phyloP scores from a whole-genome alignment of 2,797 vertebrate species.

The Ptychobarbus kaznakovi region DNA sequence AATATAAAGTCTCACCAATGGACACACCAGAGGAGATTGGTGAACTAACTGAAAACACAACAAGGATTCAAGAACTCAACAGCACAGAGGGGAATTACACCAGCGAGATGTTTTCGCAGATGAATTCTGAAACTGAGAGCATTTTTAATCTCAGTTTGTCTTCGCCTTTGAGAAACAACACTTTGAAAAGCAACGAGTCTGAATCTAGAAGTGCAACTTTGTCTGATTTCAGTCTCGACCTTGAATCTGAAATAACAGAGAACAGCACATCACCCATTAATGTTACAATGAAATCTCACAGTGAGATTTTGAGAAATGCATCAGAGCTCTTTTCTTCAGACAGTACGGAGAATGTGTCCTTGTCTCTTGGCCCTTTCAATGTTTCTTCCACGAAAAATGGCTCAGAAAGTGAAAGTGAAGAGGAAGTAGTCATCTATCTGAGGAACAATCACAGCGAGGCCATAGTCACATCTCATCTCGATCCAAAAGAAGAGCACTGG shows the following conservation, averaged over 20 bases:
- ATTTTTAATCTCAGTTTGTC: slow-evolving; percentile 5
- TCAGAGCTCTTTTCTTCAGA: slow-evolving; percentile 41
- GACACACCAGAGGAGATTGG: slow-evolving; percentile 11
- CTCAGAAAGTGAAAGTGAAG: slow-evolving; percentile 59
- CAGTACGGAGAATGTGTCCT: slow-evolving; percentile 35
- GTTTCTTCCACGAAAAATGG: slow-evolving; percentile 47
- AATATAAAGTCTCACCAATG: slow-evolving; percentile 23
- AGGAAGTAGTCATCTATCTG: slow-evolving; percentile 78
- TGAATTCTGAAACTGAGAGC: neutral
- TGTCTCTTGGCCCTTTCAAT: slow-evolving; percentile 36
- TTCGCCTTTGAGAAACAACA: slow-evolving; percentile 4
- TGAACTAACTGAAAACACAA: slow-evolving; percentile 1
- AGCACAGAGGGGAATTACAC: neutral
- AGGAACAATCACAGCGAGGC: slow-evolving; percentile 67
- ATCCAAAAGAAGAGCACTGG: slow-evolving; percentile 72
- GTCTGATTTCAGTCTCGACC: neutral
- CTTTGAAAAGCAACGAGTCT: neutral
- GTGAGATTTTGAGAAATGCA: slow-evolving; percentile 32
- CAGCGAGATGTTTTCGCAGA: neutral
- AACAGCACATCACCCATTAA: slow-evolving; percentile 42
- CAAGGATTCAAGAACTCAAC: slow-evolving; percentile 19
- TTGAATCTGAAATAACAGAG: slow-evolving; percentile 1
- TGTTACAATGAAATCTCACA: slow-evolving; percentile 39
- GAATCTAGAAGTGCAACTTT: neutral
- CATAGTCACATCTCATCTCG: slow-evolving; percentile 72